Percentiles rank a stretch among this genome's conserved stretches.
These are phyloP conservation scores for Octonoba sinensis DNA, from an alignment of 2,888 invertebrate species.

Conservation along the genomic window DNA sequence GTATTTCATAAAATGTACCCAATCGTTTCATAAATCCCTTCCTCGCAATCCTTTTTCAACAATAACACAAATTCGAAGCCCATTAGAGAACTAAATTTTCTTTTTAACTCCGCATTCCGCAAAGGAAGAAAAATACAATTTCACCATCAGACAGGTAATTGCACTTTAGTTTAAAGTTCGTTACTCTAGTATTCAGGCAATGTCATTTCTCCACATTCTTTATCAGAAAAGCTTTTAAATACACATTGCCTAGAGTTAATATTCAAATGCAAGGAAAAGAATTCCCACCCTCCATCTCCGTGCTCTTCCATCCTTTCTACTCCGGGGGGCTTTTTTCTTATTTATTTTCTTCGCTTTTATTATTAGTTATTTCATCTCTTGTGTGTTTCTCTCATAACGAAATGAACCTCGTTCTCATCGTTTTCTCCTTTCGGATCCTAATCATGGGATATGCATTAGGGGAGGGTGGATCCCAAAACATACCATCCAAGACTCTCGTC, in stretches of 20 bases:
- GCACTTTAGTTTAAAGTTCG: slow-evolving; percentile 60
- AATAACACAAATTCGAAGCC: slow-evolving; percentile 26
- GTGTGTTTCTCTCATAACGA: slow-evolving; percentile 27
- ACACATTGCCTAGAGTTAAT: slow-evolving; percentile 49
- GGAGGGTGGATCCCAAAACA: neutral
- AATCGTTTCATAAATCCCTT: slow-evolving; percentile 8
- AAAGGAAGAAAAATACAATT: slow-evolving; percentile 34
- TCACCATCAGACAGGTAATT: slow-evolving; percentile 53
- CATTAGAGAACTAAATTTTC: slow-evolving; percentile 24
- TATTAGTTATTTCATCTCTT: slow-evolving; percentile 28
- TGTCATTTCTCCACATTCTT: slow-evolving; percentile 51
- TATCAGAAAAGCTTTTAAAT: slow-evolving; percentile 51
- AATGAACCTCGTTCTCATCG: slow-evolving; percentile 8
- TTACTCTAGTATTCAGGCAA: slow-evolving; percentile 43
- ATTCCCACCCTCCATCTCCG: neutral
- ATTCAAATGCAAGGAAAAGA: slow-evolving; percentile 43
- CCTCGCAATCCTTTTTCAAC: slow-evolving; percentile 24
- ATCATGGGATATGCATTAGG: slow-evolving; percentile 35
- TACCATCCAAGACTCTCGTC: no score
- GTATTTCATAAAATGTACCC: no score
- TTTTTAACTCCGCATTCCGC: slow-evolving; percentile 21
- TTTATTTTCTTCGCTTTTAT: slow-evolving; percentile 28
- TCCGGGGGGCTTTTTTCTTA: slow-evolving; percentile 16
- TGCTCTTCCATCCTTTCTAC: neutral
- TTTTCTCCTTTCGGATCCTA: slow-evolving; percentile 25